Evolutionary conservation across 2,113 vertebrate genomes (phyloP).

Genomic region (Columbina picui): DNA sequence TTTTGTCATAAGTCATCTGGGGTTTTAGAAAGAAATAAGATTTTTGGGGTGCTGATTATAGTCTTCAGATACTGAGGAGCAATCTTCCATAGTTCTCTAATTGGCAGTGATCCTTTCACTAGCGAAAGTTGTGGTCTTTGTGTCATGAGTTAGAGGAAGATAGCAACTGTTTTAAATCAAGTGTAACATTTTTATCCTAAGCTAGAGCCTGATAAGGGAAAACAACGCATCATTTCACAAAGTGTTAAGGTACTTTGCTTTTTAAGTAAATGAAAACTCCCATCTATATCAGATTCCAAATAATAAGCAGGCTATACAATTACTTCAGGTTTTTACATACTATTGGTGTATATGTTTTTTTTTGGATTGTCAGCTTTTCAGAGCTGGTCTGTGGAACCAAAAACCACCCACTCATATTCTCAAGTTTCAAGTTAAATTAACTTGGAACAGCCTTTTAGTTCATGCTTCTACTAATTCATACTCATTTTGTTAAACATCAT

Average conservation of each 20-base stretch:
- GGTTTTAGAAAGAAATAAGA: background rate
- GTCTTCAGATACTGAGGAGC: background rate
- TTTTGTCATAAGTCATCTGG: background rate
- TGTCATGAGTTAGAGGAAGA: background rate
- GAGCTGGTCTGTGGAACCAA: background rate
- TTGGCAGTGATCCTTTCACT: background rate
- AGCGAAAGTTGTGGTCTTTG: background rate
- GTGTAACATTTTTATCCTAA: background rate
- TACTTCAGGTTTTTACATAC: background rate
- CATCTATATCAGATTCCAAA: background rate
- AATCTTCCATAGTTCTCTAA: background rate
- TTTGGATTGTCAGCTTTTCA: background rate
- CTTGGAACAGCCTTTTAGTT: background rate
- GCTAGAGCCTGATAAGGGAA: background rate
- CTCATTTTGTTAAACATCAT: background rate
- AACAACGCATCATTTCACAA: background rate
- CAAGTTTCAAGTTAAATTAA: background rate
- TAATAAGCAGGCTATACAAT: background rate
- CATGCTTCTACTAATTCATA: background rate
- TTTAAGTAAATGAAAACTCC: background rate
- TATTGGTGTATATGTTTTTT: background rate
- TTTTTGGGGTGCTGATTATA: background rate
- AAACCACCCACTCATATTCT: background rate
- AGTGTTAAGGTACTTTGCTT: background rate
- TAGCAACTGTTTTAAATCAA: background rate